Conservation (phyloP, 2,888 invertebrate genomes). For the Agrotis segetum region DNA sequence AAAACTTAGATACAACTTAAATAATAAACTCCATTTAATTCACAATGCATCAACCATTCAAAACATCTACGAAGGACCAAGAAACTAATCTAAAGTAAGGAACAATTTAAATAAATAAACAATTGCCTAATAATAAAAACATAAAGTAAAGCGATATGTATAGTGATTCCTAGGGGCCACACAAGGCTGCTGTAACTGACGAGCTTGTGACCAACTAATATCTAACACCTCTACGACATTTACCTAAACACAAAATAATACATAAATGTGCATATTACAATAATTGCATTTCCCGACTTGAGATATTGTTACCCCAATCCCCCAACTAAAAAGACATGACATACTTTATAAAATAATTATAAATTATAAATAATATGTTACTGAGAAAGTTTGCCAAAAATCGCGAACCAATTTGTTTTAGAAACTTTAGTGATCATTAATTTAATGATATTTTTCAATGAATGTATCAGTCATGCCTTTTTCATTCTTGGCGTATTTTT, state of each 20-base stretch:
- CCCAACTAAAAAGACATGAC: conserved; percentile 10
- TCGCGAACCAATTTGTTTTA: conserved; percentile 7
- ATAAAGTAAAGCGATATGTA: conserved; percentile 3
- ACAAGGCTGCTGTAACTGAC: background rate
- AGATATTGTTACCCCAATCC: background rate
- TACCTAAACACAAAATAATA: background rate
- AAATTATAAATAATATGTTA: too few relatives aligned
- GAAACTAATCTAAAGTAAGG: conserved; percentile 32
- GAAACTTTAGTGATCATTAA: conserved; percentile 41
- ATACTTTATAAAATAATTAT: too few relatives aligned
- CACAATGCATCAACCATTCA: background rate
- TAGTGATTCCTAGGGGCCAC: background rate
- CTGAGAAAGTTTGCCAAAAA: background rate
- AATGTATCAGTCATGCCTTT: conserved; percentile 32
- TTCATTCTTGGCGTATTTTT: background rate
- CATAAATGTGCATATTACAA: background rate
- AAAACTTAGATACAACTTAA: conserved; percentile 32
- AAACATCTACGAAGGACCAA: background rate
- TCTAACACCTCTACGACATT: background rate
- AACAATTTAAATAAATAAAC: conserved; percentile 49
- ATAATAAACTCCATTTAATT: conserved; percentile 12
- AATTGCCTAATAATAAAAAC: conserved; percentile 14
- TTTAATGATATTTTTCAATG: conserved; percentile 24
- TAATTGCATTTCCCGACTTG: background rate
- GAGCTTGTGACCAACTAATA: background rate